These are phyloP conservation scores for Luehdorfia chinensis DNA, from an alignment of 1,140 invertebrate species.

Conservation along the genomic window DNA sequence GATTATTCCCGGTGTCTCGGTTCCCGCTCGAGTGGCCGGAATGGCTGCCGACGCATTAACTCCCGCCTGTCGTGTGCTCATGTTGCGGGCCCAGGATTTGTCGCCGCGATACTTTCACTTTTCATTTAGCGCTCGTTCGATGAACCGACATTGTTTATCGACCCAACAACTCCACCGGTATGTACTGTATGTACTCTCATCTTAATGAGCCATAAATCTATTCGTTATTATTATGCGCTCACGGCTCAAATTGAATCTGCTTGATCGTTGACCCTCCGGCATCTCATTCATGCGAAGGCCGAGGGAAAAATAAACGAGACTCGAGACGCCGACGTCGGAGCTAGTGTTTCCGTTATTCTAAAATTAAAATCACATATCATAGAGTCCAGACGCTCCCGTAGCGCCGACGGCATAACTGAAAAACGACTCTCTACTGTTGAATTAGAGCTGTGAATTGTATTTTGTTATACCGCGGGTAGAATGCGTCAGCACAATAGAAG, in stretches of 20 bases:
- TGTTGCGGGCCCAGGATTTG: slow-evolving; percentile 55
- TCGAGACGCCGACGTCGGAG: slow-evolving; percentile 29
- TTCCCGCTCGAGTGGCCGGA: background rate
- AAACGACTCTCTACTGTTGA: slow-evolving; percentile 20
- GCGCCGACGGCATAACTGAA: background rate
- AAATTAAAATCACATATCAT: slow-evolving; percentile 55
- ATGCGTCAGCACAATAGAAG: slow-evolving; percentile 35
- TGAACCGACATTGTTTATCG: slow-evolving; percentile 42
- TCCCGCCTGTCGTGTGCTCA: slow-evolving; percentile 24
- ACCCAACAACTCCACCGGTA: slow-evolving; percentile 29
- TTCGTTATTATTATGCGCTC: slow-evolving; percentile 56
- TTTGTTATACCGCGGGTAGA: too few species aligned
- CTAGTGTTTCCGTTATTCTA: slow-evolving; percentile 60
- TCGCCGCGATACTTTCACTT: slow-evolving; percentile 54
- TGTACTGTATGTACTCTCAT: slow-evolving; percentile 40
- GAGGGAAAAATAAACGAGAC: slow-evolving; percentile 45
- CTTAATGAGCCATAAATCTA: slow-evolving; percentile 67
- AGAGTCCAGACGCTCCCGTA: slow-evolving; percentile 26
- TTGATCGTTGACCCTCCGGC: slow-evolving; percentile 53
- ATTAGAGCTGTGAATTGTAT: background rate
- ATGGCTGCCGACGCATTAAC: background rate
- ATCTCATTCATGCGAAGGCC: slow-evolving; percentile 69
- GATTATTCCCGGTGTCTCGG: slow-evolving; percentile 1
- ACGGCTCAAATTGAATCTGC: slow-evolving; percentile 41
- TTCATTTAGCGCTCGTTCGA: slow-evolving; percentile 44